Evolutionary conservation across 2,888 invertebrate species (phyloP), one percentile per base, ranked within the genome.

Genomic region (Phyllotreta cruciferae): DNA sequence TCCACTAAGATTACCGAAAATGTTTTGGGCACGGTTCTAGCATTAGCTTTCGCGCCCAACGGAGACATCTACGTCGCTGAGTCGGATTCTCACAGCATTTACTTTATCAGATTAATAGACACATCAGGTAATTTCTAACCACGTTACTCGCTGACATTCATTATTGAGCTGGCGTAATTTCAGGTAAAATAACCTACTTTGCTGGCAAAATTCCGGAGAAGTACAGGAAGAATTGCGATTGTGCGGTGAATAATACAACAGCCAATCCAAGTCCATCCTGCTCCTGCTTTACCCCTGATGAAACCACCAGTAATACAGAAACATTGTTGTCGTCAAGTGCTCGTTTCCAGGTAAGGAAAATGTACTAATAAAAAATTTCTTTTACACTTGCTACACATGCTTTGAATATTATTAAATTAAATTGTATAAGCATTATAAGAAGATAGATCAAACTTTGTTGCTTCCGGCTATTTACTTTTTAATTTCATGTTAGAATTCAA

Each of bases 51-150:
- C 79, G 92, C 94, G 45, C 94, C 95, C 0, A 92, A 91, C 70
- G 97, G 97, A 8, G 92, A 95, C 75, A 83, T 98, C 1, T 97
- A 94, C 78, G 91, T 98, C 24, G 94, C 96, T 0, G 97, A 98
- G 81, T 92, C 94, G 62, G 96, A 98, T 81, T 92, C 93, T 0
- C 88, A 92, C 71, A 89, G 92, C 74, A 86, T 91, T 0, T 93
- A 94, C 83, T 91, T 86, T 67, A 93, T 91, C 50, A 87, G 92
- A 69, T 88, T 94, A 35, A 92, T 96, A 24, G 93, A 94, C 78
- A 92, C 95, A 0, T 90, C 95, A 35, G 95, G 96, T 8, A 50
- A 60, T 45, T 63, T 0, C 11, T 56, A 50, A 50, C n/a, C n/a
- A n/a, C 36, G n/a, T 50, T 50, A 50, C 13, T 35, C 8, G 9